phyloP scores from a whole-genome alignment of 2,113 vertebrate genomes.

The Anhinga rufa region DNA sequence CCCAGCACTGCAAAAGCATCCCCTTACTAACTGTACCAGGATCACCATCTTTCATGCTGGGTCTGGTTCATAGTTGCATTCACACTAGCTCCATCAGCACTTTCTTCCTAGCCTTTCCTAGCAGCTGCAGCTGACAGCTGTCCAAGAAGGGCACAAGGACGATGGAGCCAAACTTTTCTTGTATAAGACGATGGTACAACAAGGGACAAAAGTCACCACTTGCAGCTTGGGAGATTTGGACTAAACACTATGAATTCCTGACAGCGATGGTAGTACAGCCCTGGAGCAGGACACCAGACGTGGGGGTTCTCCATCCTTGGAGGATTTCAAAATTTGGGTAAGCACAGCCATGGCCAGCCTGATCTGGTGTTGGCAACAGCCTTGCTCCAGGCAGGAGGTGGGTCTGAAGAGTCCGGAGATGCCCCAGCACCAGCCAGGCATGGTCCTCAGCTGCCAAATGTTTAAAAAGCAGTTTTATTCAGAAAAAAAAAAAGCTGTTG shows the following conservation, averaged over 20 bases:
- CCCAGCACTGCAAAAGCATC: neutral
- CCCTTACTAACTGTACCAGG: neutral
- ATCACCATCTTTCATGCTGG: neutral
- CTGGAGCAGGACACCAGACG: neutral
- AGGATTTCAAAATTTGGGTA: neutral
- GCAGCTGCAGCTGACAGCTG: neutral
- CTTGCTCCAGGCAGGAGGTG: neutral
- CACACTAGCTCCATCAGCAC: neutral
- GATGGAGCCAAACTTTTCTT: neutral
- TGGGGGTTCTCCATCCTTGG: neutral
- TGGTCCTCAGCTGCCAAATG: neutral
- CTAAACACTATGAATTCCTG: neutral
- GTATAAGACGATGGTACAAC: neutral
- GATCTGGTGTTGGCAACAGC: neutral
- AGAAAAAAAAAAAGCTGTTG: neutral
- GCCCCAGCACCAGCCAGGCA: neutral
- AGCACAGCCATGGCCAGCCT: neutral
- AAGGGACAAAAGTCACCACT: neutral
- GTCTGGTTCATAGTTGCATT: neutral
- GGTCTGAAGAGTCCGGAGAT: neutral
- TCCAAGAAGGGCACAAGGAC: neutral
- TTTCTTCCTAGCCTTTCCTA: neutral
- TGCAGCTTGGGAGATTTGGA: neutral
- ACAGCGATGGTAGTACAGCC: accelerated
- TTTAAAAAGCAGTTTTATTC: neutral